Evolutionary conservation across 1,140 invertebrate species (phyloP).

Genomic region (Fopius arisanus): DNA sequence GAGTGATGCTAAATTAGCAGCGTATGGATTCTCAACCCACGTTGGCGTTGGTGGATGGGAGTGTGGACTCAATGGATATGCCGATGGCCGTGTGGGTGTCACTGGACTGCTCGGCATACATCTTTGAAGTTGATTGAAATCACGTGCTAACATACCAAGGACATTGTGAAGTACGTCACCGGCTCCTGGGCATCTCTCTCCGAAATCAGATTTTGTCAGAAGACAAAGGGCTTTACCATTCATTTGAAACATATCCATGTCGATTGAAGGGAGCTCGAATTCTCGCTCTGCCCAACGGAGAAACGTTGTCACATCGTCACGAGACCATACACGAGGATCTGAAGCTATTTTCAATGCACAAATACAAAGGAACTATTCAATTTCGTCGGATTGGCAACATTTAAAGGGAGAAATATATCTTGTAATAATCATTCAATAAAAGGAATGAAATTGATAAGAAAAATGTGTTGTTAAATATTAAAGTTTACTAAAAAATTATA

Average conservation of each 20-base stretch:
- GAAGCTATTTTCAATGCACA: conserved; percentile 68
- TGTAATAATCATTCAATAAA: no score
- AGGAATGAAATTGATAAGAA: no score
- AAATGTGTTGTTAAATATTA: no score
- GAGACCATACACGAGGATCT: conserved; percentile 88
- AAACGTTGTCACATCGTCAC: conserved; percentile 89
- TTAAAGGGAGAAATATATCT: no score
- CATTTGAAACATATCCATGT: conserved; percentile 96
- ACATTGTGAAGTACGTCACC: conserved; percentile 95
- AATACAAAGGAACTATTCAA: neutral
- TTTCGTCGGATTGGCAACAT: no score
- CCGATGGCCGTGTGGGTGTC: conserved; percentile 83
- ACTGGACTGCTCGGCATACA: conserved; percentile 84
- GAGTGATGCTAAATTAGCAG: conserved; percentile 67
- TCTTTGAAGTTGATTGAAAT: conserved; percentile 77
- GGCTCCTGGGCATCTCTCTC: conserved; percentile 87
- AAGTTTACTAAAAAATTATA: no score
- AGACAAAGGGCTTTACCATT: conserved; percentile 95
- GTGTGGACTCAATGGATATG: conserved; percentile 77
- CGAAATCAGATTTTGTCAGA: conserved; percentile 87
- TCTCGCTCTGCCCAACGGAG: conserved; percentile 91
- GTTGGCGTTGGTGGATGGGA: conserved; percentile 81
- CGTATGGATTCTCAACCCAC: conserved; percentile 76
- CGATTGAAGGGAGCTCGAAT: conserved; percentile 90
- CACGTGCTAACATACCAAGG: conserved; percentile 84